phyloP scores from a whole-genome alignment of 1,140 invertebrate species.

The Philaenus spumarius region DNA sequence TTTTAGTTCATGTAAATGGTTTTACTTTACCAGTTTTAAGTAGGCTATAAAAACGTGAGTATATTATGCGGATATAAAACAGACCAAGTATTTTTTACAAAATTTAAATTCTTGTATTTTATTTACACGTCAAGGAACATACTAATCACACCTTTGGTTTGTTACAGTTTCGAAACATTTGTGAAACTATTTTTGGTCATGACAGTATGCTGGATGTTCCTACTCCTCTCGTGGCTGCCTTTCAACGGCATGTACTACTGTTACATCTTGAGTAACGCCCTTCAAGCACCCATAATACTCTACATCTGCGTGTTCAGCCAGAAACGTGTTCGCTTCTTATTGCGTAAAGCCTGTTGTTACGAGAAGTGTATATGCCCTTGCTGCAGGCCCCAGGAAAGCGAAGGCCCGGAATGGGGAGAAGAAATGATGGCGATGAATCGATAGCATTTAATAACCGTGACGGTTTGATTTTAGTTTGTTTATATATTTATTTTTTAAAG shows the following conservation, averaged over 20 bases:
- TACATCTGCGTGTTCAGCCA: constrained; percentile 70
- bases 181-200: constrained; percentile 63
- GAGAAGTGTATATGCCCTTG: constrained; percentile 45
- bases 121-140: too few relatives aligned
- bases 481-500: neutral
- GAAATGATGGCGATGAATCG: constrained; percentile 52
- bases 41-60: too few relatives aligned
- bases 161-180: constrained; percentile 68
- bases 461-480: neutral
- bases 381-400: constrained; percentile 46
- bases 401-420: constrained; percentile 72
- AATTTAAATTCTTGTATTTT: too few relatives aligned
- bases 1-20: too few relatives aligned
- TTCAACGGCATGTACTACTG: constrained; percentile 61
- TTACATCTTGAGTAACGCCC: constrained; percentile 62
- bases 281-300: constrained; percentile 63
- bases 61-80: too few relatives aligned
- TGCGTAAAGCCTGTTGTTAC: constrained; percentile 69
- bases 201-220: constrained; percentile 63
- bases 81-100: too few relatives aligned
- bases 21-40: too few relatives aligned
- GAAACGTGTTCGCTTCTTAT: constrained; percentile 64
- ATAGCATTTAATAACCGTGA: constrained; percentile 1
- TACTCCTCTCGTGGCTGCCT: constrained; percentile 62
- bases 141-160: constrained; percentile 22